Base-by-base conservation (phyloP, 2,888 invertebrate genomes). In the Agrotis clavis region DNA sequence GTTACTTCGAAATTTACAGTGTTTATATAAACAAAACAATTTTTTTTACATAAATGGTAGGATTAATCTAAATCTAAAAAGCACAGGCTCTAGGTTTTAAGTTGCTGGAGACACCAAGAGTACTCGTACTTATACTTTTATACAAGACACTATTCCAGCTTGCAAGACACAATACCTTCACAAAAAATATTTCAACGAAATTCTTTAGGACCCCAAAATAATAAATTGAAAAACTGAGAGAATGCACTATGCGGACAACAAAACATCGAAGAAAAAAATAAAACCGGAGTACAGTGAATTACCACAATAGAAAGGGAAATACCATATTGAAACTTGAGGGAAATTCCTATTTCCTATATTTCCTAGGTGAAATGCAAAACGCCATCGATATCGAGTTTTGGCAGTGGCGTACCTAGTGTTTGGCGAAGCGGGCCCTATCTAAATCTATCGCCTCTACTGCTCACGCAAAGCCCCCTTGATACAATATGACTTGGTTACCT, bases 201-300 rank as follows among this genome's bases (percentile, higher is more conserved):
- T 54, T 50, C 4, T 19, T 45, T 11, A 45, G 30, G 2, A n/a
- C 11, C 11, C 6, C 11, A 54, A 69, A n/a, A 19, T 19, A 68
- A 30, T 16, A 0, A 60, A 13, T 1, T 6, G 9, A 25, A 1
- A 14, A 41, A 13, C 50, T 59, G 54, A 63, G 4, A 41, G 41
- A 53, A 67, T 45, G 35, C 30, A 56, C 13, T n/a, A 2, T 41
- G 9, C 11, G 5, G 48, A 13, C n/a, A 67, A 35, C 6, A 47
- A 65, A 67, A 45, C 13, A 50, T 7, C 13, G 35, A 59, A 61
- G 6, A 19, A 14, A 19, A 65, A 56, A 51, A 56, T 30, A 48
- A 53, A 19, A 64, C 16, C 21, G 47, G 60, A n/a, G 59, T 53
- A 65, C 65, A 76, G 50, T 75, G 65, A 81, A 74, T 76, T 74